These are phyloP conservation scores for Eubucco bourcierii DNA, from an alignment of 2,113 vertebrate species.

Conservation along the genomic window DNA sequence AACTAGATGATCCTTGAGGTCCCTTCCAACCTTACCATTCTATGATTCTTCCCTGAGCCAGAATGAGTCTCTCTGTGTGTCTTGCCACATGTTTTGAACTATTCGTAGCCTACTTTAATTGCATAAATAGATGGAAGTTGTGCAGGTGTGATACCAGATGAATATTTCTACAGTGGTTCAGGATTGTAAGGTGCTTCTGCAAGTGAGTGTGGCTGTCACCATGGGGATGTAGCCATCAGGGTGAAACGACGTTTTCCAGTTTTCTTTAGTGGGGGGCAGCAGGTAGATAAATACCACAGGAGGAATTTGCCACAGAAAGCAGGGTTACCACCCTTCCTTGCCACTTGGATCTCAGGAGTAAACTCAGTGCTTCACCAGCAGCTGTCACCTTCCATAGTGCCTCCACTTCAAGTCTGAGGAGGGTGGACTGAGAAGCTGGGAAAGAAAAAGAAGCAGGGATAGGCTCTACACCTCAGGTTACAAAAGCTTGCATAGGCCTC, in stretches of 20 bases:
- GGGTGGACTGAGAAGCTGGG: neutral
- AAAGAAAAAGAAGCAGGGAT: neutral
- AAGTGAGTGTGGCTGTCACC: accelerated
- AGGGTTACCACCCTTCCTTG: neutral
- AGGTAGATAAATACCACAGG: neutral
- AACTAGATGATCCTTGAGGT: no score
- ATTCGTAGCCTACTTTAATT: neutral
- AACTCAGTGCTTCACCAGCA: neutral
- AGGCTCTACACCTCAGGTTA: neutral
- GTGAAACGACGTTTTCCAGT: neutral
- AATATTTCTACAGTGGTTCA: neutral
- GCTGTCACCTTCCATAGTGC: neutral
- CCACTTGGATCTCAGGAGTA: accelerated
- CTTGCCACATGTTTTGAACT: neutral
- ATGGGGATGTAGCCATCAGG: neutral
- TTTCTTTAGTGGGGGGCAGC: neutral
- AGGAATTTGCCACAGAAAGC: neutral
- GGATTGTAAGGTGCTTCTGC: neutral
- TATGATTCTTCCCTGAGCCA: neutral
- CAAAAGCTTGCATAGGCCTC: neutral
- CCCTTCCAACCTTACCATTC: no score
- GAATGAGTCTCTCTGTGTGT: neutral
- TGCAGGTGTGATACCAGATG: neutral
- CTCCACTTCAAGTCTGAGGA: neutral
- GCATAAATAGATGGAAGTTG: neutral